Percentiles rank a stretch among this genome's conserved stretches.
phyloP scores from a whole-genome alignment of 2,888 invertebrate species.

The Cerastis rubricosa region DNA sequence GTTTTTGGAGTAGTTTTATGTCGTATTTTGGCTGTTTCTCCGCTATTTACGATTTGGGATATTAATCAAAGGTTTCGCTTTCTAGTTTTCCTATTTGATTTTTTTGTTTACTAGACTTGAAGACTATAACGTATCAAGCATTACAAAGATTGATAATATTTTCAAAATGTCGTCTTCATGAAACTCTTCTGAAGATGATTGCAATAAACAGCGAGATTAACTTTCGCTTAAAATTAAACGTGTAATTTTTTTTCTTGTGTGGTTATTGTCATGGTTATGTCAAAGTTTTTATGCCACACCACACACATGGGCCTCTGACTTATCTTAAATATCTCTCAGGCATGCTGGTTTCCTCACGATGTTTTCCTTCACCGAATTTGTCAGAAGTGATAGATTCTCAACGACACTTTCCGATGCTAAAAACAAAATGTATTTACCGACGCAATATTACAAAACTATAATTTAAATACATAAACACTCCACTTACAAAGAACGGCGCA shows the following conservation, averaged over 20 bases:
- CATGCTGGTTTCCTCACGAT: too few relatives aligned
- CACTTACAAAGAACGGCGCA: conserved; percentile 5
- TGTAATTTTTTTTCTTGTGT: too few relatives aligned
- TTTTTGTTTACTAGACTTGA: not conserved
- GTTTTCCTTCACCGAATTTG: not conserved
- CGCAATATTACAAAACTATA: conserved; percentile 5
- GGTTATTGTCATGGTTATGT: too few relatives aligned
- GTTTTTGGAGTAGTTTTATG: not conserved
- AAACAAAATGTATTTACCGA: not conserved
- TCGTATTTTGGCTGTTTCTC: too few relatives aligned
- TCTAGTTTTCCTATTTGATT: not conserved
- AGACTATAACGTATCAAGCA: not conserved
- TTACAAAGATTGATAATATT: not conserved
- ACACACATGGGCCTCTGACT: too few relatives aligned
- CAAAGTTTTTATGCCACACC: too few relatives aligned
- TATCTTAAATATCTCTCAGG: too few relatives aligned
- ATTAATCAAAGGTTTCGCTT: not conserved
- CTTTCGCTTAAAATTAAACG: not conserved
- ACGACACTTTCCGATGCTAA: not conserved
- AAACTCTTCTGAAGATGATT: not conserved
- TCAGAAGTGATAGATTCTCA: not conserved
- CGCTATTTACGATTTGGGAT: not conserved
- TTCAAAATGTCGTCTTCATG: not conserved
- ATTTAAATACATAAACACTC: conserved; percentile 21
- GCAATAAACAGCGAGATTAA: not conserved